Conservation (phyloP, 2,888 invertebrate species). For the Danaus chrysippus region DNA sequence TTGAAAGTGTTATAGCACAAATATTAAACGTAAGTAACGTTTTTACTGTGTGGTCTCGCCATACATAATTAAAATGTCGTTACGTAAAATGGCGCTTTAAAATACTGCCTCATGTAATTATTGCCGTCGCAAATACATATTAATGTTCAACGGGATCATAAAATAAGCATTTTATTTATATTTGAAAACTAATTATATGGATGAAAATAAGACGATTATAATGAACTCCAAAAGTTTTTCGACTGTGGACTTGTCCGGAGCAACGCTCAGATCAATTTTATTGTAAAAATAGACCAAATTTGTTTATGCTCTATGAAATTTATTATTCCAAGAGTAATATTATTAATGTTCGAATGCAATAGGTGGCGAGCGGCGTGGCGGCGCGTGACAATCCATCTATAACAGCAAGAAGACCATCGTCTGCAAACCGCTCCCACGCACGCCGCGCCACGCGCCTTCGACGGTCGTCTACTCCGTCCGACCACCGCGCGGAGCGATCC, state of each 20-base stretch:
- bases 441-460: conserved; percentile 48
- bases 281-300: not conserved
- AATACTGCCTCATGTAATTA: conserved; percentile 52
- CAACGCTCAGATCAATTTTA: conserved; percentile 9
- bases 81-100: conserved; percentile 50
- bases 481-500: conserved; percentile 53
- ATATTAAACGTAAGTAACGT: conserved; percentile 76
- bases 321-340: not conserved
- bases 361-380: conserved; percentile 78
- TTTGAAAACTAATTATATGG: conserved; percentile 38
- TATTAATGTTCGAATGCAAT: conserved; percentile 15
- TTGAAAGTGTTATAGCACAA: conserved; percentile 84
- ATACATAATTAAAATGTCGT: conserved; percentile 63
- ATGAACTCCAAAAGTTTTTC: conserved; percentile 16
- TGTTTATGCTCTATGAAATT: not conserved
- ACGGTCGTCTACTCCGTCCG: conserved; percentile 50
- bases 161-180: conserved; percentile 44
- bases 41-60: conserved; percentile 49
- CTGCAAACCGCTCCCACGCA: conserved; percentile 37
- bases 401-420: conserved; percentile 26
- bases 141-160: conserved; percentile 47
- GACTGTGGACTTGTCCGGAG: conserved; percentile 12
- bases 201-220: conserved; percentile 19
- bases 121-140: conserved; percentile 49
- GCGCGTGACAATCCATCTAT: conserved; percentile 49